Evolutionary conservation across 2,888 invertebrate genomes (phyloP).

Genomic region (Anarsia innoxiella): DNA sequence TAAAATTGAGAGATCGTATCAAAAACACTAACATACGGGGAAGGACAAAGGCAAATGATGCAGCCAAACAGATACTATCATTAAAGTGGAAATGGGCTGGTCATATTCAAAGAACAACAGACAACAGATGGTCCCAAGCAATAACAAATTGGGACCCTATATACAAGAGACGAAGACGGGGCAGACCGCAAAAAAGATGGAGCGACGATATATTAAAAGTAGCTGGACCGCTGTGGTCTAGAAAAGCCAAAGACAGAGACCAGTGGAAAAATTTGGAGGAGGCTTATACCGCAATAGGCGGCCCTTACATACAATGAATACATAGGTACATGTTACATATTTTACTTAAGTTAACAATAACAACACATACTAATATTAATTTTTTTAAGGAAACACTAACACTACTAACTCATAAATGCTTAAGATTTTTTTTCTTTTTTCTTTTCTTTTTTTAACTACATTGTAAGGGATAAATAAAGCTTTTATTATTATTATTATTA

Average conservation of each 20-base stretch:
- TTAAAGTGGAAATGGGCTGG: conserved; percentile 13
- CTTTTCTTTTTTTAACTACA: too few species aligned
- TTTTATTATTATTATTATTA: too few species aligned
- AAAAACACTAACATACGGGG: conserved; percentile 5
- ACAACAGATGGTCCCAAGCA: conserved; percentile 5
- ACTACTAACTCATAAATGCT: too few species aligned
- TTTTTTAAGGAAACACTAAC: too few species aligned
- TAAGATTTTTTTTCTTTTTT: too few species aligned
- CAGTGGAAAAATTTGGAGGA: conserved; percentile 1
- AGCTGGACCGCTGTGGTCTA: conserved; percentile 10
- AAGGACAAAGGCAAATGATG: conserved; percentile 10
- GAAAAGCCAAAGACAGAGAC: conserved; percentile 7
- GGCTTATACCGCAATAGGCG: conserved; percentile 1
- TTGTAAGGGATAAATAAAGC: too few species aligned
- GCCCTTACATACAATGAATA: not conserved
- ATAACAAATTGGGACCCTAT: conserved; percentile 9
- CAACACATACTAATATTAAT: too few species aligned
- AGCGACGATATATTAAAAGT: conserved; percentile 8
- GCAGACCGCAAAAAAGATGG: conserved; percentile 14
- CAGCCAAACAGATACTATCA: not conserved
- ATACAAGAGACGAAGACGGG: not conserved
- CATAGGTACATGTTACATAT: too few species aligned
- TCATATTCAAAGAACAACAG: conserved; percentile 7
- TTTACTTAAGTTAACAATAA: too few species aligned
- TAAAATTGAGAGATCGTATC: conserved; percentile 7